Evolutionary conservation across 2,888 invertebrate genomes (phyloP), one percentile per base, ranked within the genome.

Genomic region (Acrobasis suavella): DNA sequence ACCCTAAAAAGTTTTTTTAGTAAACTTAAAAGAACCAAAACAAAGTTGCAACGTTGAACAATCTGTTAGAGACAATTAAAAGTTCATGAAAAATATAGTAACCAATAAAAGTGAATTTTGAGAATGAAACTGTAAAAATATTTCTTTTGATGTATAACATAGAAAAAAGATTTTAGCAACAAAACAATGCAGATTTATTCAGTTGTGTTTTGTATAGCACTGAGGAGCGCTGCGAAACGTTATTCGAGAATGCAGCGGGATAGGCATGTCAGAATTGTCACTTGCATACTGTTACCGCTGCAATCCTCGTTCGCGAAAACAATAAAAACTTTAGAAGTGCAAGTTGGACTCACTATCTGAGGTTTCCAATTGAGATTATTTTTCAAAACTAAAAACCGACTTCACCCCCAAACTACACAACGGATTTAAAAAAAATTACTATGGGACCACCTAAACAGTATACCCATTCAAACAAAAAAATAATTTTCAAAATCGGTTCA

Each of bases 191-290:
- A 17, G 39, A 56, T 56, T 56, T 56, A 56, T 56, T 42, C 56
- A 56, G 56, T 56, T 42, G 56, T 56, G 10, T 56, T 56, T 46
- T 56, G 42, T 46, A 56, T 42, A 22, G 55, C 16, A 59, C n/a
- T 50, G 59, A 50, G 17, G 15, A 16, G 50, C 38, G 37, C 17
- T 42, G 39, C 42, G n/a, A 9, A 42, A 42, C 17, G 17, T 39
- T 38, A 39, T 17, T 16, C 50, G 59, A 39, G 59, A 59, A 37
- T 59, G 10, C 38, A 38, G 50, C 37, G 10, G 50, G 50, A 59
- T 59, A 51, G 60, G 51, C 51, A 39, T 52, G 60, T 38, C 60
- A 60, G 17, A 60, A 51, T 60, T 60, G 60, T 60, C 51, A 60
- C 51, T 60, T 51, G 51, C 60, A 60, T 42, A 42, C 60, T 60